phyloP scores from a whole-genome alignment of 1,140 invertebrate genomes.

The Procambarus virginalis region DNA sequence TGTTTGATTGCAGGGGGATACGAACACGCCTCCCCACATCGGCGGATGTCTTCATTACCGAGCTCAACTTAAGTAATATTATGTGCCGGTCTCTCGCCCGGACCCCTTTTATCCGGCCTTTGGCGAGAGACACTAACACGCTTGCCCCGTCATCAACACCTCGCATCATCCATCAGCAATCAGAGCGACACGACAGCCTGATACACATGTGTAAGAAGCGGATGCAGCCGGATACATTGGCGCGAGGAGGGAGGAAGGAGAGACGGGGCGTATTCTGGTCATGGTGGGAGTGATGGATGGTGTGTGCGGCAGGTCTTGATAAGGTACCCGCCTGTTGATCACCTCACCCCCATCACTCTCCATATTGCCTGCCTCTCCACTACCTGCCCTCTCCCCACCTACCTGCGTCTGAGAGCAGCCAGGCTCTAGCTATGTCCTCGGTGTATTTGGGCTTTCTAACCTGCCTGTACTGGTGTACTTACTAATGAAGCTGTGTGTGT shows the following conservation, averaged over 20 bases:
- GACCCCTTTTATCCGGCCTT: background rate
- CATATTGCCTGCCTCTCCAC: no score
- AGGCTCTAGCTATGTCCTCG: no score
- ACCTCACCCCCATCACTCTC: background rate
- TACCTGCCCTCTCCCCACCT: no score
- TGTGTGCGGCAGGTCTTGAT: background rate
- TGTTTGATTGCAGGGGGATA: constrained; percentile 21
- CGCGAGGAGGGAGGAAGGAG: background rate
- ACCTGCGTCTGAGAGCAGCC: no score
- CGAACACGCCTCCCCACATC: background rate
- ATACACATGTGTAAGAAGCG: background rate
- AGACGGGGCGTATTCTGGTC: background rate
- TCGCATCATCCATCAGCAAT: background rate
- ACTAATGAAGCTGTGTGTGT: no score
- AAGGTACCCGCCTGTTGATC: background rate
- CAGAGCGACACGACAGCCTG: background rate
- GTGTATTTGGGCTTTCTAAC: no score
- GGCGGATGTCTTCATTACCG: constrained; percentile 5
- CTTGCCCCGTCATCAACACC: background rate
- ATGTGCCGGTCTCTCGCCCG: background rate
- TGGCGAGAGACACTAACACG: background rate
- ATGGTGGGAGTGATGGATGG: constrained; percentile 1
- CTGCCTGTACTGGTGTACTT: no score
- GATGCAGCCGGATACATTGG: background rate
- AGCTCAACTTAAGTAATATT: background rate